Conservation (phyloP, 2,797 vertebrate species). For the Linurgus olivaceus region DNA sequence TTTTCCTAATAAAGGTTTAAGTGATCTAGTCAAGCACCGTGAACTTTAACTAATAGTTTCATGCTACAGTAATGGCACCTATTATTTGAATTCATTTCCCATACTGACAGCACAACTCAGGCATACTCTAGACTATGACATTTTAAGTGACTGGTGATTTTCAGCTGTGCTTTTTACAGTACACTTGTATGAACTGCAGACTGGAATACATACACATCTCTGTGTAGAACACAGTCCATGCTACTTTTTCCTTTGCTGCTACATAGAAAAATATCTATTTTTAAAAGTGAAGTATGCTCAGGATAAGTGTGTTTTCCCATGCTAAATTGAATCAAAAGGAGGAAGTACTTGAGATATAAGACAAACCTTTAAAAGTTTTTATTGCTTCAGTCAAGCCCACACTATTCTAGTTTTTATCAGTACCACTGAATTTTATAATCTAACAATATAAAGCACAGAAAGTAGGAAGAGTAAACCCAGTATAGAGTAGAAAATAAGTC, state of each 20-base stretch:
- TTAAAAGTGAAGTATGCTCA: not conserved
- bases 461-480: not conserved
- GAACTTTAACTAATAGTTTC: conserved; percentile 67
- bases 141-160: conserved; percentile 56
- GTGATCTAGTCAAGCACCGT: conserved; percentile 32
- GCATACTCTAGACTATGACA: conserved; percentile 31
- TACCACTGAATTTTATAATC: not conserved
- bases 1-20: conserved; percentile 39
- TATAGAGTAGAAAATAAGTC: not conserved
- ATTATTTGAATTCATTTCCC: conserved; percentile 57
- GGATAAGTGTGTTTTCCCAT: not conserved
- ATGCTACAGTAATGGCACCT: conserved; percentile 38
- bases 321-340: not conserved
- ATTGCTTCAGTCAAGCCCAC: not conserved
- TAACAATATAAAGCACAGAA: not conserved
- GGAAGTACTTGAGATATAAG: not conserved
- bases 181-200: not conserved
- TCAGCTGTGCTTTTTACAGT: conserved; percentile 13
- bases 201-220: not conserved
- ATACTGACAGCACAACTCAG: conserved; percentile 35
- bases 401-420: not conserved
- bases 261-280: not conserved
- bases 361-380: not conserved
- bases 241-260: not conserved
- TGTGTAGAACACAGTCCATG: not conserved